Conservation (phyloP, 1,140 invertebrate genomes). For the Drosophila athabasca region DNA sequence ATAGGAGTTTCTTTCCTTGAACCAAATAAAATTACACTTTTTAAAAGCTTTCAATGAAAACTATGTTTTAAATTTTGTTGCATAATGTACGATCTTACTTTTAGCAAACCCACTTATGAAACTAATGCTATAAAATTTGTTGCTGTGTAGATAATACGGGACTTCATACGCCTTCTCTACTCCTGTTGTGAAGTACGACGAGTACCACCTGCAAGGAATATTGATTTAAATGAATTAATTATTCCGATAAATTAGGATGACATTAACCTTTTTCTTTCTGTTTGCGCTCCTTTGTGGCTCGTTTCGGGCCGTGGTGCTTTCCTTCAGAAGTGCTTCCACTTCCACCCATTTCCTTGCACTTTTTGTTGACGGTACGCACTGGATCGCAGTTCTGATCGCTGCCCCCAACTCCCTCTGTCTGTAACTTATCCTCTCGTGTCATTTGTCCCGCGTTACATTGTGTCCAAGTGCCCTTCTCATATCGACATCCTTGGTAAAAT, state of each 20-base stretch:
- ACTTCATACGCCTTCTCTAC: constrained; percentile 13
- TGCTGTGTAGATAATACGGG: constrained; percentile 14
- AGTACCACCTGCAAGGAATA: constrained; percentile 26
- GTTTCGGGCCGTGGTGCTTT: constrained; percentile 24
- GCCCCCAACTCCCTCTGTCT: constrained; percentile 85
- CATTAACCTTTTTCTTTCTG: constrained; percentile 76
- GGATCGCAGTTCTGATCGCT: constrained; percentile 85
- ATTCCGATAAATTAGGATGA: background rate
- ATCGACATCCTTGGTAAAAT: constrained; percentile 87
- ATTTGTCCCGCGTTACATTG: constrained; percentile 88
- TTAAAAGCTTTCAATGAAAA: constrained; percentile 27
- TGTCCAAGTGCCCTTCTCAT: constrained; percentile 92
- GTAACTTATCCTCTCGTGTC: constrained; percentile 88
- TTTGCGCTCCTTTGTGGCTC: constrained; percentile 71
- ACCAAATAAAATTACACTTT: constrained; percentile 39
- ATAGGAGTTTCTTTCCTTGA: background rate
- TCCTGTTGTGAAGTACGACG: constrained; percentile 42
- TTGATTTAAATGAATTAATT: background rate
- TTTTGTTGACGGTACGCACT: constrained; percentile 85
- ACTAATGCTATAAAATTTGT: constrained; percentile 29
- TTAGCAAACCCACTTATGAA: constrained; percentile 30
- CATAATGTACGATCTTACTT: constrained; percentile 32
- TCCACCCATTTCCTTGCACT: constrained; percentile 85
- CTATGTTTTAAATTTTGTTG: constrained; percentile 37
- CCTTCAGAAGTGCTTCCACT: constrained; percentile 27